Percentiles rank a stretch among this genome's conserved stretches.
These are phyloP conservation scores for Hypomecis atomaria DNA, from an alignment of 2,888 invertebrate species.

Conservation along the genomic window DNA sequence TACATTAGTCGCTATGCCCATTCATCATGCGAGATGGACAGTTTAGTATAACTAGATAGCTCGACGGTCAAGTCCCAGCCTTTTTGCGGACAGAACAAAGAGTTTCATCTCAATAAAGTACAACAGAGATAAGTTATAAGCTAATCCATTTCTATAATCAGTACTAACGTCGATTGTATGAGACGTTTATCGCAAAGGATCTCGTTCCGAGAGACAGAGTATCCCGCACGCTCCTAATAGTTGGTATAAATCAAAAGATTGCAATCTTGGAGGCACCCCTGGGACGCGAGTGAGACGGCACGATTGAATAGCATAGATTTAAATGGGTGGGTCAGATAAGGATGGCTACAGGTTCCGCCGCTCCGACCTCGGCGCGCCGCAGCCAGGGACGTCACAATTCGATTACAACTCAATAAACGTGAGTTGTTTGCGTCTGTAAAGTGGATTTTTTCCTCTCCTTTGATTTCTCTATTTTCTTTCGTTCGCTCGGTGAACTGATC, in stretches of 20 bases:
- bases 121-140: constrained; percentile 54
- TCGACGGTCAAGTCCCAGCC: constrained; percentile 4
- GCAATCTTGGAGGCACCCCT: constrained; percentile 84
- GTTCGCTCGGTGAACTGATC: constrained; percentile 44
- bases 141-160: constrained; percentile 79
- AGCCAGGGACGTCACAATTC: constrained; percentile 83
- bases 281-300: constrained; percentile 83
- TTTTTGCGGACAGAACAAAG: constrained; percentile 37
- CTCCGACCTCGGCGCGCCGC: constrained; percentile 65
- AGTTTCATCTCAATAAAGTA: constrained; percentile 41
- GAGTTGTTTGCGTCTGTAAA: constrained; percentile 84
- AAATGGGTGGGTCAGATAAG: constrained; percentile 83
- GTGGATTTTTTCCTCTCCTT: constrained; percentile 81
- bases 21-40: constrained; percentile 15
- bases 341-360: constrained; percentile 77
- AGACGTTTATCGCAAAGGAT: constrained; percentile 73
- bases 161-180: constrained; percentile 77
- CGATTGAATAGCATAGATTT: constrained; percentile 85
- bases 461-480: constrained; percentile 73
- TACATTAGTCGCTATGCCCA: constrained; percentile 12
- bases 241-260: constrained; percentile 85
- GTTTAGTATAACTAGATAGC: constrained; percentile 17
- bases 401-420: constrained; percentile 85
- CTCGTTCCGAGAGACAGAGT: constrained; percentile 75
- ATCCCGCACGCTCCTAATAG: constrained; percentile 83